Evolutionary conservation across 2,113 vertebrate species (phyloP).

Genomic region (Podarcis cretensis): DNA sequence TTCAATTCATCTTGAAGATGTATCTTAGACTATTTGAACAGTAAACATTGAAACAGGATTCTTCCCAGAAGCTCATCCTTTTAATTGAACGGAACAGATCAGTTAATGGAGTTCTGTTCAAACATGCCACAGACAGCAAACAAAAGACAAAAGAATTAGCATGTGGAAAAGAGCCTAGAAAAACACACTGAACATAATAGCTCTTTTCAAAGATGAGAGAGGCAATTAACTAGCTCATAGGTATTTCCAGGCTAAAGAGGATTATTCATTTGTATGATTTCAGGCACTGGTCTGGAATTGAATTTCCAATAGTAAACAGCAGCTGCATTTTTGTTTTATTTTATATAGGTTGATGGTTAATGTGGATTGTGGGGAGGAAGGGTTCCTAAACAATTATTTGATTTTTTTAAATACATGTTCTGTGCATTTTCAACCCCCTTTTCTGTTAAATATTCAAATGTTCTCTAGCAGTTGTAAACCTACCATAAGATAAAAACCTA

Average conservation of each 20-base stretch:
- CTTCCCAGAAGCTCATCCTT: constrained; percentile 21
- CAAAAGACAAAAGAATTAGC: constrained; percentile 31
- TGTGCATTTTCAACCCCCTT: not conserved
- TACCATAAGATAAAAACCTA: not conserved
- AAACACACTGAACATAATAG: constrained; percentile 5
- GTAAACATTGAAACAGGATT: constrained; percentile 27
- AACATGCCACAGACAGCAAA: constrained; percentile 36
- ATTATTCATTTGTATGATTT: constrained; percentile 9
- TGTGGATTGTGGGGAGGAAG: not conserved
- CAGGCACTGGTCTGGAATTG: not conserved
- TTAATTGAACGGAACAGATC: constrained; percentile 50
- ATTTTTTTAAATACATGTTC: not conserved
- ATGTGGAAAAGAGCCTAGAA: constrained; percentile 21
- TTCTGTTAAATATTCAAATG: not conserved
- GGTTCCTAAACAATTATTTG: fast-evolving
- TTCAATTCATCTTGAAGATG: constrained; percentile 2
- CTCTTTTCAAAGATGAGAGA: constrained; percentile 31
- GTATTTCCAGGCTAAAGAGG: constrained; percentile 2
- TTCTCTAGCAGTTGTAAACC: constrained; percentile 8
- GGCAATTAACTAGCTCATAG: constrained; percentile 23
- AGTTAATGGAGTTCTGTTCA: constrained; percentile 44
- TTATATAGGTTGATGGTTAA: not conserved
- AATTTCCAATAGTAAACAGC: no score
- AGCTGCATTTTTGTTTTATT: not conserved
- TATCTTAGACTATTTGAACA: constrained; percentile 24